phyloP scores from a whole-genome alignment of 2,797 vertebrate genomes.

The Hephaestus fuliginosus region DNA sequence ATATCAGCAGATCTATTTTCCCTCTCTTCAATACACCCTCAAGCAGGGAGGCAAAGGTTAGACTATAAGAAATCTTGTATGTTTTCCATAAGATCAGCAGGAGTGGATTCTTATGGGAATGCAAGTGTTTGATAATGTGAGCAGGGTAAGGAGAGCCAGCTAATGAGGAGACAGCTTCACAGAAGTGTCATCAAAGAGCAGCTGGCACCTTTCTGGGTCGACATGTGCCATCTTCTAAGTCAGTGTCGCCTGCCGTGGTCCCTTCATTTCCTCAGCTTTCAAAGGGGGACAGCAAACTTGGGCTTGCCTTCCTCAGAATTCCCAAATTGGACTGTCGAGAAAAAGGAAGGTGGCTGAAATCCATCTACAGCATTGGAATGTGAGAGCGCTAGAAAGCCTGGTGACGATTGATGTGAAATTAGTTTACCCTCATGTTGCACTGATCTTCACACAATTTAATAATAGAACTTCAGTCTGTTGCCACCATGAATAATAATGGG shows the following conservation, averaged over 20 bases:
- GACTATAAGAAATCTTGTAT: slow-evolving; percentile 69
- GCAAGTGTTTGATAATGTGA: slow-evolving; percentile 78
- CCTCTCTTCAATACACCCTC: slow-evolving; percentile 27
- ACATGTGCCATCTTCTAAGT: slow-evolving; percentile 76
- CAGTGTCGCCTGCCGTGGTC: slow-evolving; percentile 57
- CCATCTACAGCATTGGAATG: slow-evolving; percentile 42
- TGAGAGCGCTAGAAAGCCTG: slow-evolving; percentile 47
- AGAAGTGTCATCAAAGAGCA: slow-evolving; percentile 82
- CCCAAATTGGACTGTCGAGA: slow-evolving; percentile 54
- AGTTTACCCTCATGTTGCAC: slow-evolving; percentile 70
- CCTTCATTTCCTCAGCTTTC: slow-evolving; percentile 61
- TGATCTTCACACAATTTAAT: slow-evolving; percentile 74
- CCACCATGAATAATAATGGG: slow-evolving; percentile 66
- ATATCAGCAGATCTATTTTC: slow-evolving; percentile 25
- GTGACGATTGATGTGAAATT: slow-evolving; percentile 71
- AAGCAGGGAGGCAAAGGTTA: slow-evolving; percentile 68
- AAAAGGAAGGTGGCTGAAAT: slow-evolving; percentile 46
- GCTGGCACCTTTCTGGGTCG: slow-evolving; percentile 79
- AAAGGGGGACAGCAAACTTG: slow-evolving; percentile 47
- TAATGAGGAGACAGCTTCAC: slow-evolving; percentile 85
- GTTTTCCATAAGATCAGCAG: slow-evolving; percentile 77
- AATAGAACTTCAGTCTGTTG: slow-evolving; percentile 62
- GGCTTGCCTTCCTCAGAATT: slow-evolving; percentile 56
- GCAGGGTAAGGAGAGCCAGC: slow-evolving; percentile 71
- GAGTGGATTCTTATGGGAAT: slow-evolving; percentile 76